These are phyloP conservation scores for Rhinatrema bivittatum DNA, from an alignment of 2,797 vertebrate genomes.

Conservation along the genomic window DNA sequence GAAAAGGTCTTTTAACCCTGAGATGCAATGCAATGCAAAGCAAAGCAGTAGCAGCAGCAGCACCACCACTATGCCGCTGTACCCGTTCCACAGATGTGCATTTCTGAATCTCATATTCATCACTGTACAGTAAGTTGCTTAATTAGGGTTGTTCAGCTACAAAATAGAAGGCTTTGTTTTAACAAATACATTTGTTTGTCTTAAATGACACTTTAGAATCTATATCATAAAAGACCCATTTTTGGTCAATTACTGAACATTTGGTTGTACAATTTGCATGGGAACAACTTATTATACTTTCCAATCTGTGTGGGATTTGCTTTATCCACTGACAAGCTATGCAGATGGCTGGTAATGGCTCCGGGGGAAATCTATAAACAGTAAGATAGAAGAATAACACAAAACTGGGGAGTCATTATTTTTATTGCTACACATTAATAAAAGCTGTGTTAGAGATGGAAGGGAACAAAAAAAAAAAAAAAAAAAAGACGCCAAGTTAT, in stretches of 20 bases:
- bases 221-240: constrained; percentile 13
- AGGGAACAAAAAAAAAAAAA: no score
- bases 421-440: constrained; percentile 2
- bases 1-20: no score
- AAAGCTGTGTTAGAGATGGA: neutral
- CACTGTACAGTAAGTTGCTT: neutral
- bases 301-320: constrained; percentile 24
- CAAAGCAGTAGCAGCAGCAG: no score
- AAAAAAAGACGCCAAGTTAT: no score
- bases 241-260: constrained; percentile 29
- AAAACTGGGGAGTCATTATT: no score
- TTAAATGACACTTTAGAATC: constrained; percentile 26
- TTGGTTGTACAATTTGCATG: constrained; percentile 28
- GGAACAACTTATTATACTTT: constrained; percentile 27
- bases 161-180: constrained; percentile 7
- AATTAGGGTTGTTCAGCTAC: constrained; percentile 11
- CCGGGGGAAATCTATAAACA: constrained; percentile 8
- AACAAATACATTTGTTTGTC: constrained; percentile 19
- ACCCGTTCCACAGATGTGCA: neutral
- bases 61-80: no score
- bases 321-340: constrained; percentile 14
- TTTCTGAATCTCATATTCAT: neutral
- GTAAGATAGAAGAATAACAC: no score
- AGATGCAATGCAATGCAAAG: no score
- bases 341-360: constrained; percentile 25